Percentiles rank a stretch among this genome's conserved stretches.
These are phyloP conservation scores for Erebia aethiops DNA, from an alignment of 2,888 invertebrate genomes.

Conservation along the genomic window DNA sequence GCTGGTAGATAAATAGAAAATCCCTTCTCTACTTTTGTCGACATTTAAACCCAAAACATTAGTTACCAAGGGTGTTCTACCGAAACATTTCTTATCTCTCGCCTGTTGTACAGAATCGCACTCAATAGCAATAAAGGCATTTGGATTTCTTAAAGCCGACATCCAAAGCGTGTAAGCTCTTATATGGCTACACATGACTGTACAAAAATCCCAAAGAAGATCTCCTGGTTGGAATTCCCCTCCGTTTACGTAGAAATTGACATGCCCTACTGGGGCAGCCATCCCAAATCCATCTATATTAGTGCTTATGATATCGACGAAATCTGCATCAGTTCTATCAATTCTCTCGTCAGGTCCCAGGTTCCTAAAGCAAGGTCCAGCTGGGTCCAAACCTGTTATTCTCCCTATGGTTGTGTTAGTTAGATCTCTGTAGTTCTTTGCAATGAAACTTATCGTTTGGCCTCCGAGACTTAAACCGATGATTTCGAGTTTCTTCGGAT, in stretches of 20 bases:
- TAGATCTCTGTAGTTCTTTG: slow-evolving; percentile 55
- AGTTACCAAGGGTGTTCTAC: slow-evolving; percentile 45
- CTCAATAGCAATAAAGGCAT: slow-evolving; percentile 48
- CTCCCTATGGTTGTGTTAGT: slow-evolving; percentile 60
- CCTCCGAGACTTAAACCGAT: slow-evolving; percentile 65
- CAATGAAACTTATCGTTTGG: slow-evolving; percentile 65
- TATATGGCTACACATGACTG: slow-evolving; percentile 48
- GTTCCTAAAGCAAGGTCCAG: slow-evolving; percentile 69
- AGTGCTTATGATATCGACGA: slow-evolving; percentile 60
- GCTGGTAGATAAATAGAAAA: slow-evolving; percentile 50
- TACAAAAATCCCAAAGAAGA: slow-evolving; percentile 45
- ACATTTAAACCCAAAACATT: slow-evolving; percentile 47
- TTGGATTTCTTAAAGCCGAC: slow-evolving; percentile 44
- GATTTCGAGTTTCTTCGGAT: slow-evolving; percentile 60
- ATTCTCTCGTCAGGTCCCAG: slow-evolving; percentile 58
- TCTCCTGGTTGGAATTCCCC: slow-evolving; percentile 59
- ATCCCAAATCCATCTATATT: slow-evolving; percentile 68
- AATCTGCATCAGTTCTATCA: slow-evolving; percentile 64
- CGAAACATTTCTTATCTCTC: slow-evolving; percentile 47
- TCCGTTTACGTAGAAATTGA: slow-evolving; percentile 69
- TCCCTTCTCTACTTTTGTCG: slow-evolving; percentile 48
- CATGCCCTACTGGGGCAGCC: slow-evolving; percentile 65
- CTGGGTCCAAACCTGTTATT: slow-evolving; percentile 60
- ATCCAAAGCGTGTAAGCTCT: slow-evolving; percentile 47
- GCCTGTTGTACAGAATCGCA: slow-evolving; percentile 53